These are phyloP conservation scores for Eupithecia insigniata DNA, from an alignment of 2,888 invertebrate genomes.

Conservation along the genomic window DNA sequence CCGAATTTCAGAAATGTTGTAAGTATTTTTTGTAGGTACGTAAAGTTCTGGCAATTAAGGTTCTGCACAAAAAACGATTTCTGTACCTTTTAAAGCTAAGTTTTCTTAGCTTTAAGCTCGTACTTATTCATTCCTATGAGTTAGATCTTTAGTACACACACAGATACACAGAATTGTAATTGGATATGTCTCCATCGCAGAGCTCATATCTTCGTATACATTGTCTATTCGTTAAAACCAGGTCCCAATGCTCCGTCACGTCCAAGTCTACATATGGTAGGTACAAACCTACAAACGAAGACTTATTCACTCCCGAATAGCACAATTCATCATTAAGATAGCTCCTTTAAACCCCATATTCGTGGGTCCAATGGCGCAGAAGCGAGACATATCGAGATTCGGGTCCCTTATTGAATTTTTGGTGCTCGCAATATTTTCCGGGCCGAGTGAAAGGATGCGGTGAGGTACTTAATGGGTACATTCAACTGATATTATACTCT, in stretches of 20 bases:
- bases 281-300: conserved; percentile 40
- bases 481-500: conserved; percentile 41
- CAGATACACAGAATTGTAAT: background rate
- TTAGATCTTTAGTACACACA: background rate
- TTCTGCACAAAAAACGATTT: background rate
- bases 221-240: conserved; percentile 23
- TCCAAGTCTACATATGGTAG: conserved; percentile 28
- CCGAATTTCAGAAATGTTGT: background rate
- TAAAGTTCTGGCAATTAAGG: background rate
- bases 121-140: background rate
- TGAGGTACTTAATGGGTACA: conserved; percentile 53
- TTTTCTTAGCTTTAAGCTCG: too few species aligned
- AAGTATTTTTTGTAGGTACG: background rate
- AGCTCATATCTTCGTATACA: background rate
- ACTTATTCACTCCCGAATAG: conserved; percentile 56
- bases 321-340: conserved; percentile 66
- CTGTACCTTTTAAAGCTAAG: too few species aligned
- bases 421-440: conserved; percentile 56
- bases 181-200: background rate
- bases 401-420: conserved; percentile 63
- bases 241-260: conserved; percentile 33
- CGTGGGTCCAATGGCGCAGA: conserved; percentile 66
- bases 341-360: conserved; percentile 56
- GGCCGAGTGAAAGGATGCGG: conserved; percentile 51
- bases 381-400: conserved; percentile 61